Evolutionary conservation across 2,113 vertebrate species (phyloP), one percentile per base, ranked within the genome.

Genomic region (Montifringilla adamsi): DNA sequence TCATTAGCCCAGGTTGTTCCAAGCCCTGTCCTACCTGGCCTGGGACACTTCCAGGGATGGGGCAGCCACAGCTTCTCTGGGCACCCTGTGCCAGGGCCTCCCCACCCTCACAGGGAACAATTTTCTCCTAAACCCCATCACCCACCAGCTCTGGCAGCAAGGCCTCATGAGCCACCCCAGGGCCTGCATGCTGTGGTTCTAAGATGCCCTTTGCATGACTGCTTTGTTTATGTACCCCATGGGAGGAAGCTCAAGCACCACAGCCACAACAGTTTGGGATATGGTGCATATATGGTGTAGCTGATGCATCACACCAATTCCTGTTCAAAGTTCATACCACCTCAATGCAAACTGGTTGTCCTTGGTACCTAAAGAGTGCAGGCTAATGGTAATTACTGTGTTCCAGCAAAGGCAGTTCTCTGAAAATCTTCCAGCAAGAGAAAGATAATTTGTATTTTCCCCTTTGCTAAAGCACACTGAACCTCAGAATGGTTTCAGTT

Each of bases 1-100:
- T n/a, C 1, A 1, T 11, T 24, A 15, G 2, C 2, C 26, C 47
- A 69, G 70, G 18, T 16, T 49, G 47, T 7, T 62, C 41, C 26
- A 69, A 90, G n/a, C 21, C 14, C 47, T 0, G 0, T 23, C 26
- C 1, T 3, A 8, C 2, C 9, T 41, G 47, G n/a, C 24, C 62
- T 55, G 22, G 1, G 17, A 49, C 21, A 33, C 22, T 49, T 6
- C 18, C 41, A 77, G 55, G 21, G 47, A 56, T 77, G 55, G 31
- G 14, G 22, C 56, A 77, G 70, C 49, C 72, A 69, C 22, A 77
- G 35, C 63, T 84, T 76, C 55, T 37, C 41, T 55, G 63, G 30
- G 21, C n/a, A 69, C 0, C 28, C 55, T 89, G 63, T 68, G 41
- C 63, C 47, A 68, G 53, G 13, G 7, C 46, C 46, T 47, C 24